Evolutionary conservation across 1,140 invertebrate genomes (phyloP).

Genomic region (Sitodiplosis mosellana): DNA sequence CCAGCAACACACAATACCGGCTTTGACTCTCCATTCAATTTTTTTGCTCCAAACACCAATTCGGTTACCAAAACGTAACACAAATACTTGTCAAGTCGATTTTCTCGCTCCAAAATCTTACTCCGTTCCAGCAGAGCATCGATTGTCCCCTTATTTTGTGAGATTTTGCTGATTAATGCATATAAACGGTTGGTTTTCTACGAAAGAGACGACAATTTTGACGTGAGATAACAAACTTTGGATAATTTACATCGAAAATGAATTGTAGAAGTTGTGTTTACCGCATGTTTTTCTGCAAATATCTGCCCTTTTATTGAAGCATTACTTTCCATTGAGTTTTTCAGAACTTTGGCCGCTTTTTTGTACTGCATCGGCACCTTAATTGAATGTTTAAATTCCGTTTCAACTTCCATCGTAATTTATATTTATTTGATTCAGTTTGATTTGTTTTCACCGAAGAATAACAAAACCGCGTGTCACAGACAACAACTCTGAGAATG

Average conservation of each 20-base stretch:
- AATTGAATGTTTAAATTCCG: constrained; percentile 44
- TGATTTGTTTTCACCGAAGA: no score
- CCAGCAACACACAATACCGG: constrained; percentile 44
- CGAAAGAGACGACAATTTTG: constrained; percentile 8
- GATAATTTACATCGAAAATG: constrained; percentile 2
- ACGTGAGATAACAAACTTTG: constrained; percentile 6
- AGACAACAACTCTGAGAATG: no score
- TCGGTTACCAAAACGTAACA: constrained; percentile 61
- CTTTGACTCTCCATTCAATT: constrained; percentile 43
- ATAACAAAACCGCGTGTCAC: no score
- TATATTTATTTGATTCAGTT: no score
- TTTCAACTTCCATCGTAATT: neutral
- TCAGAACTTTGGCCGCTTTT: constrained; percentile 42
- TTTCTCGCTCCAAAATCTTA: constrained; percentile 42
- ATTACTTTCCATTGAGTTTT: constrained; percentile 42
- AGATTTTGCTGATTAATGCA: constrained; percentile 49
- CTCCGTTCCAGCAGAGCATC: constrained; percentile 40
- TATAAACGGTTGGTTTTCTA: constrained; percentile 51
- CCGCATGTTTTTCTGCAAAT: constrained; percentile 44
- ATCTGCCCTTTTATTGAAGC: constrained; percentile 52
- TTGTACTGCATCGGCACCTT: constrained; percentile 63
- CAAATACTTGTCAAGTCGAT: constrained; percentile 45
- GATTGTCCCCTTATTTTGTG: constrained; percentile 44
- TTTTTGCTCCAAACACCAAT: constrained; percentile 58
- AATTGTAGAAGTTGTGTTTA: constrained; percentile 16